phyloP scores from a whole-genome alignment of 2,797 vertebrate genomes.

The Cynopterus sphinx region DNA sequence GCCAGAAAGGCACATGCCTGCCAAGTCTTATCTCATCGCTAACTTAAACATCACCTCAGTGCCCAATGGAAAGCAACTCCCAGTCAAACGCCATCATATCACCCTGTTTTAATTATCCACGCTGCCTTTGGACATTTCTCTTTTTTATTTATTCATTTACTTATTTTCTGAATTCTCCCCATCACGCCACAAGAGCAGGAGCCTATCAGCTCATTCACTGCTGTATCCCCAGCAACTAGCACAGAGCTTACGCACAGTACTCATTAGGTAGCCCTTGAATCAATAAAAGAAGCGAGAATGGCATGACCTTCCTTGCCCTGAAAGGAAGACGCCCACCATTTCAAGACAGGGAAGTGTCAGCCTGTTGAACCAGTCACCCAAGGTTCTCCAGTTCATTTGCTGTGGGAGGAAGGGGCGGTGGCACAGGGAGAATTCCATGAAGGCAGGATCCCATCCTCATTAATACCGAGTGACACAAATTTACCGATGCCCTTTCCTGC shows the following conservation, averaged over 20 bases:
- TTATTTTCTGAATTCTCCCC: not conserved
- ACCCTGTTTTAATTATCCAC: not conserved
- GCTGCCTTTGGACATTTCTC: not conserved
- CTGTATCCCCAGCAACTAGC: not conserved
- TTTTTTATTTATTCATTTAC: not conserved
- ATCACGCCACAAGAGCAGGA: not conserved
- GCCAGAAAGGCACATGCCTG: not conserved
- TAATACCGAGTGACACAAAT: conserved; percentile 20
- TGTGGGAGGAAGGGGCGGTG: not conserved
- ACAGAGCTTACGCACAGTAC: too few species aligned
- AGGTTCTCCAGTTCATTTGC: not conserved
- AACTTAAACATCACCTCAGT: not conserved
- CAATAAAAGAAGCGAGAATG: not conserved
- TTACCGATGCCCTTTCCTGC: conserved; percentile 47
- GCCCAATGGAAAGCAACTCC: not conserved
- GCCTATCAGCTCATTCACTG: not conserved
- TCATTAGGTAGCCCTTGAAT: not conserved
- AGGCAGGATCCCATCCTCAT: not conserved
- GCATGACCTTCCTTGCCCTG: not conserved
- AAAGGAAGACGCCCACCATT: not conserved
- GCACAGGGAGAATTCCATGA: not conserved
- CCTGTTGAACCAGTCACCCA: not conserved
- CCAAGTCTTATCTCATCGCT: not conserved
- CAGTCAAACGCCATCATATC: not conserved
- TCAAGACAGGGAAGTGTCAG: not conserved